These are phyloP conservation scores for Procavia capensis DNA, from an alignment of 2,113 vertebrate species.

Conservation along the genomic window DNA sequence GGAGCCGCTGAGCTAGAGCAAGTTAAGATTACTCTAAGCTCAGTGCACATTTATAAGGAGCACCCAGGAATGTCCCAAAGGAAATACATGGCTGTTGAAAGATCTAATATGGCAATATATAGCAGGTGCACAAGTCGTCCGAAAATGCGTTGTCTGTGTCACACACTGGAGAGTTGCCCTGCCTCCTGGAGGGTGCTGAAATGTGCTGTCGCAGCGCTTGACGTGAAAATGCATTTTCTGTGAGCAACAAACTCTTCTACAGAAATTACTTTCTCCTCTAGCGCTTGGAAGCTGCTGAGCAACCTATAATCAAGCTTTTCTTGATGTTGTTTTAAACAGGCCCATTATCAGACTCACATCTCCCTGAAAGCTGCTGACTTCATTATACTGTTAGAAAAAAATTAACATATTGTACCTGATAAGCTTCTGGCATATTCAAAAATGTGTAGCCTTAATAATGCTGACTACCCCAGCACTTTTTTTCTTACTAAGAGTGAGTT, in stretches of 20 bases:
- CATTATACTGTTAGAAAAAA: slow-evolving; percentile 85
- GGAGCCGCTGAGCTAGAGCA: not conserved
- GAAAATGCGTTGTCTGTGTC: too few species aligned
- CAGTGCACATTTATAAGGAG: not conserved
- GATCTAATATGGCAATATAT: not conserved
- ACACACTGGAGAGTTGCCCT: not conserved
- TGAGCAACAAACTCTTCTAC: slow-evolving; percentile 71
- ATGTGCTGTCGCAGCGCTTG: not conserved
- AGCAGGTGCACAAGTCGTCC: not conserved
- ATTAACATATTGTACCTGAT: slow-evolving; percentile 86
- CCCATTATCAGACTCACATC: slow-evolving; percentile 83
- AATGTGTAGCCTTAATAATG: slow-evolving; percentile 54
- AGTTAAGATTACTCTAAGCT: not conserved
- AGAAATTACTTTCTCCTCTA: slow-evolving; percentile 72
- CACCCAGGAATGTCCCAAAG: not conserved
- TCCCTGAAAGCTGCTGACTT: slow-evolving; percentile 85
- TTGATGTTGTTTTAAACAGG: slow-evolving; percentile 83
- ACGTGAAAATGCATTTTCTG: slow-evolving; percentile 78
- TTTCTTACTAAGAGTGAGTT: slow-evolving; percentile 78
- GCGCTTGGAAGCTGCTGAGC: slow-evolving; percentile 79
- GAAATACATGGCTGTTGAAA: slow-evolving; percentile 25
- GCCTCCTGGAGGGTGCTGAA: not conserved
- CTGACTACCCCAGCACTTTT: slow-evolving; percentile 66
- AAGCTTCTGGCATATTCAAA: slow-evolving; percentile 78
- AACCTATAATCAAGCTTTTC: slow-evolving; percentile 84